phyloP scores from a whole-genome alignment of 1,140 invertebrate genomes.

The Tetragonula clypearis region DNA sequence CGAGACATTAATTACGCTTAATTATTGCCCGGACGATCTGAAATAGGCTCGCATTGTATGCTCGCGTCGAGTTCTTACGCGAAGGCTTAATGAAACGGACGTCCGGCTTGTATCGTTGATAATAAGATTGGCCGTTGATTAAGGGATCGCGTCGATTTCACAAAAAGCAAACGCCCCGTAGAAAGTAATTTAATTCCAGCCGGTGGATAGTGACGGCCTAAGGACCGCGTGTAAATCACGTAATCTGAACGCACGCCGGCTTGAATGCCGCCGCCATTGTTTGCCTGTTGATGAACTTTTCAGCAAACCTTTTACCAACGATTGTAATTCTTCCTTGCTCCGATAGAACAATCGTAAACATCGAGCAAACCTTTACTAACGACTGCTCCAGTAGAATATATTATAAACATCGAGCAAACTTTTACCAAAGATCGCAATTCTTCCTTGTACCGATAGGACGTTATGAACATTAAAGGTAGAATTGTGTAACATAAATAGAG shows the following conservation, averaged over 20 bases:
- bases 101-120: conserved; percentile 43
- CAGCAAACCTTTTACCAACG: neutral
- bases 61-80: conserved; percentile 9
- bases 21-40: conserved; percentile 21
- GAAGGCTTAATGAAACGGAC: conserved; percentile 43
- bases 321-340: too few relatives aligned
- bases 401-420: too few relatives aligned
- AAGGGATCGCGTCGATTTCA: conserved; percentile 45
- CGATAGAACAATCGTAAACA: too few relatives aligned
- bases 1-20: conserved; percentile 35
- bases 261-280: conserved; percentile 19
- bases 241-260: neutral
- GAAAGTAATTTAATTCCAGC: conserved; percentile 44
- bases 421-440: too few relatives aligned
- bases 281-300: conserved; percentile 7
- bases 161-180: conserved; percentile 20
- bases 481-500: too few relatives aligned
- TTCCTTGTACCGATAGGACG: too few relatives aligned
- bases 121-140: conserved; percentile 39
- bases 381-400: too few relatives aligned
- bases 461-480: too few relatives aligned
- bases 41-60: neutral
- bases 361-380: neutral
- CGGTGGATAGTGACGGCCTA: conserved; percentile 2
- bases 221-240: conserved; percentile 23